These are phyloP conservation scores for Campylomormyrus tamandua DNA, from an alignment of 2,113 vertebrate genomes.

Conservation along the genomic window DNA sequence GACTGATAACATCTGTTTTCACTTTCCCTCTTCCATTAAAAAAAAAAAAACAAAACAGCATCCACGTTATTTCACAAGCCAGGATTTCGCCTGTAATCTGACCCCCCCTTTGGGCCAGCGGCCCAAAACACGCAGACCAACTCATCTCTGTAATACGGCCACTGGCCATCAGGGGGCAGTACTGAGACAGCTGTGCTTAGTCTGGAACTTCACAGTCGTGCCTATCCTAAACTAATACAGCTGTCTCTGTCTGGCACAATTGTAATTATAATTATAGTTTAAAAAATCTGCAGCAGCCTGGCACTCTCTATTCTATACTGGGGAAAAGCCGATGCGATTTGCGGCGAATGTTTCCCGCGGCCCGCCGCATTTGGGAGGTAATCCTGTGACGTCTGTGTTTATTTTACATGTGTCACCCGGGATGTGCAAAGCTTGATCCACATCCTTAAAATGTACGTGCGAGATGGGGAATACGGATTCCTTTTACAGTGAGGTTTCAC, in stretches of 20 bases:
- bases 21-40: not conserved
- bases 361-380: not conserved
- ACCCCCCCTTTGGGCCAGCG: not conserved
- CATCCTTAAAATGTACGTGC: not conserved
- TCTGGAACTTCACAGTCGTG: not conserved
- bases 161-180: not conserved
- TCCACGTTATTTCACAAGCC: not conserved
- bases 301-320: not conserved
- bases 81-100: not conserved
- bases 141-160: not conserved
- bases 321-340: not conserved
- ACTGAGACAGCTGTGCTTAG: not conserved
- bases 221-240: not conserved
- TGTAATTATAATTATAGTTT: not conserved
- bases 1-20: constrained; percentile 14
- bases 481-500: not conserved
- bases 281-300: not conserved
- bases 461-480: not conserved
- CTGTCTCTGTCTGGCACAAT: not conserved
- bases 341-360: not conserved
- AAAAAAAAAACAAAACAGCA: not conserved
- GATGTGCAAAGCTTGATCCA: not conserved
- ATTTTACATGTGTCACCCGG: not conserved
- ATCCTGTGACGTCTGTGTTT: not conserved
- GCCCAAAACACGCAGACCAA: not conserved